phyloP scores from a whole-genome alignment of 64 coral and sea anemone species.

The Exaiptasia diaphana region DNA sequence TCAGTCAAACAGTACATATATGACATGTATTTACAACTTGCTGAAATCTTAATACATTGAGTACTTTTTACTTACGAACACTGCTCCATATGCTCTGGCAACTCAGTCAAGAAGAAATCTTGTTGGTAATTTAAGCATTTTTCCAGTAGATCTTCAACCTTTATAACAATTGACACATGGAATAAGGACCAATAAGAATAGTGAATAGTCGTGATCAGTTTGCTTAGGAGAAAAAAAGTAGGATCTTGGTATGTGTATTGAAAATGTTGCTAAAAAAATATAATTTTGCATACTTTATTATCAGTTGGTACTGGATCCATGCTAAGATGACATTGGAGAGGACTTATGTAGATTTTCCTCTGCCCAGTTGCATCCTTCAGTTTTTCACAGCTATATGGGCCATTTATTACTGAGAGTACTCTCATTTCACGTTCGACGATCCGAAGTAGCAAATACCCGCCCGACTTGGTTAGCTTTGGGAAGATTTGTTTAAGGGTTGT shows the following conservation, averaged over 20 bases:
- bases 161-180: slow-evolving; percentile 1
- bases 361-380: slow-evolving; percentile 46
- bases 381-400: slow-evolving; percentile 44
- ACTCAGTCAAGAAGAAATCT: not conserved
- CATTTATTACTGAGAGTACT: slow-evolving; percentile 46
- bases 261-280: not conserved
- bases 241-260: not conserved
- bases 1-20: slow-evolving; percentile 2
- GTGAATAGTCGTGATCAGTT: slow-evolving; percentile 2
- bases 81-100: slow-evolving; percentile 3
- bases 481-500: slow-evolving; percentile 37
- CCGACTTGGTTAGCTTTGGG: slow-evolving; percentile 30
- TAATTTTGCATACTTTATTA: slow-evolving; percentile 7
- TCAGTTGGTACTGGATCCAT: slow-evolving; percentile 37
- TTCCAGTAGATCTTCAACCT: slow-evolving; percentile 12
- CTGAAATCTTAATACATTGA: not conserved
- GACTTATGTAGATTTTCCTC: slow-evolving; percentile 46
- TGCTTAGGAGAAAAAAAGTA: slow-evolving; percentile 6
- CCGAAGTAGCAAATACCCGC: slow-evolving; percentile 45
- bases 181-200: too few relatives aligned
- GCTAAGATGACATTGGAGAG: slow-evolving; percentile 36
- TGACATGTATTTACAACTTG: slow-evolving; percentile 6
- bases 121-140: slow-evolving; percentile 11
- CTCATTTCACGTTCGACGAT: slow-evolving; percentile 14
- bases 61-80: slow-evolving; percentile 1